Evolutionary conservation across 2,797 vertebrate species (phyloP), one percentile per base, ranked within the genome.

Genomic region (Poecilia picta): DNA sequence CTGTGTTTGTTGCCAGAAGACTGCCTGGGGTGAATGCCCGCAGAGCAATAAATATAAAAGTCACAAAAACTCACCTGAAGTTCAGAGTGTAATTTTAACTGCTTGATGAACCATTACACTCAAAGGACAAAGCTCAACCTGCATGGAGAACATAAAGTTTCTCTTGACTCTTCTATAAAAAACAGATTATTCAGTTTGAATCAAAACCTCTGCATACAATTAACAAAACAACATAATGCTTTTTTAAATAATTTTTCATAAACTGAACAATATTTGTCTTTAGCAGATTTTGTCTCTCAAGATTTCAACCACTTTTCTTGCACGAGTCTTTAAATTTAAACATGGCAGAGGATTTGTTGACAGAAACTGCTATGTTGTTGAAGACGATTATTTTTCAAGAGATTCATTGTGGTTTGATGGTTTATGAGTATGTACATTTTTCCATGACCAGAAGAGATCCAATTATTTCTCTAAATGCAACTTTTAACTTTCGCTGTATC

Each of bases 61-160:
- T 25, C 66, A 41, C 66, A 8, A 45, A 45, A 71, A 11, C 6
- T 71, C 41, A 71, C 68, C 68, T 71, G 41, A 25, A 71, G 68
- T 71, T 74, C 16, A n/a, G 5, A 1, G 31, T 5, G 41, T 5
- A 68, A 28, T 25, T 78, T 77, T 77, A 81, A 83, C 49, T 39
- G 53, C 8, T 43, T 0, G 11, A 74, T 86, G 59, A 90, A 85
- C 88, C 84, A 90, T 89, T 89, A 87, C 57, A 88, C 76, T 11
- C 4, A 46, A 4, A 71, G 46, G 13, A 41, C 81, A 85, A 73
- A 80, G 68, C 68, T 71, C 41, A 45, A 41, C 2, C 68, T n/a
- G 15, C 68, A 45, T 28, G 41, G 23, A 28, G 12, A 71, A 71
- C 41, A 70, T 5, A n/a, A 43, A 70, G 23, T 12, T 70, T n/a